Evolutionary conservation across 2,888 invertebrate species (phyloP).

Genomic region (Noctua janthina): DNA sequence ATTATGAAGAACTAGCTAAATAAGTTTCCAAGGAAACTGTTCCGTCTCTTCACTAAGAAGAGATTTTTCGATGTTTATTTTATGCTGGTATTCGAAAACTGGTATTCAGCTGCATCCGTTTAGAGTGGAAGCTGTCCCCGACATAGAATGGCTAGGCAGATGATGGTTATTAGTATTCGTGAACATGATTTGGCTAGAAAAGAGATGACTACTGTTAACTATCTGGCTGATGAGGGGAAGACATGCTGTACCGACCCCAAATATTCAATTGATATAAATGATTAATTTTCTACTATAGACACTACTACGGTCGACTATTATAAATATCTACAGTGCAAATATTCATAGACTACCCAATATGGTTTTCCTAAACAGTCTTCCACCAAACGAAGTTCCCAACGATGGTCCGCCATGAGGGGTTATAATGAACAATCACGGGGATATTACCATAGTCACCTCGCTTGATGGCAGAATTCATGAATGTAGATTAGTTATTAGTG

Average conservation of each 20-base stretch:
- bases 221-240: too few species aligned
- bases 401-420: background rate
- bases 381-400: background rate
- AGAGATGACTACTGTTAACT: too few species aligned
- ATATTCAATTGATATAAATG: too few species aligned
- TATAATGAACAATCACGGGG: constrained; percentile 32
- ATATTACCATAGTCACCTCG: constrained; percentile 28
- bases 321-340: constrained; percentile 2
- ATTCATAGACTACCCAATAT: background rate
- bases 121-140: too few species aligned
- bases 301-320: too few species aligned
- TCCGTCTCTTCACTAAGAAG: background rate
- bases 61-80: background rate
- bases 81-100: background rate
- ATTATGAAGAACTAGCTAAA: background rate
- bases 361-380: background rate
- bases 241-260: too few species aligned
- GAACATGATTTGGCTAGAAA: too few species aligned
- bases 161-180: too few species aligned
- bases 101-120: too few species aligned
- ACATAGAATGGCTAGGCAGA: too few species aligned
- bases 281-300: too few species aligned
- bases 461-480: constrained; percentile 55
- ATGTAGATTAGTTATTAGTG: constrained; percentile 56
- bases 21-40: background rate